Evolutionary conservation across 92 coral and sea anemone genomes (phyloP), one percentile per base, ranked within the genome.

Genomic region (Blastomussa wellsi): DNA sequence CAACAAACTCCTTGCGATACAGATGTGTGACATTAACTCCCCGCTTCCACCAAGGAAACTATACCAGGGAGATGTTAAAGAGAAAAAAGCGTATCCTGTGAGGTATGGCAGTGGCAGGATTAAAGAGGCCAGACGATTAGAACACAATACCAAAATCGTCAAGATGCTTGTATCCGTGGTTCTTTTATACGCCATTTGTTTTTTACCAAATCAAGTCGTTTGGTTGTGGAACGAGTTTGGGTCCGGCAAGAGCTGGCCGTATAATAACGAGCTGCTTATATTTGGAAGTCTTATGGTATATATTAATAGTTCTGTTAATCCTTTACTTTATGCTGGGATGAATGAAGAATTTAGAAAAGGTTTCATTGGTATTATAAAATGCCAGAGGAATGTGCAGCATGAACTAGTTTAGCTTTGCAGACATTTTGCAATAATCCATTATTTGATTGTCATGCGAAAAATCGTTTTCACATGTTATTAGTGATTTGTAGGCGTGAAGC

Each of bases 151-250:
- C 2, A 92, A 93, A 47, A 91, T 97, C 31, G 90, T 94, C 12
- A 94, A 97, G 85, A 97, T 97, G 99, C 84, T 97, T 44, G 88
- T 97, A 0, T 90, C 94, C 0, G 98, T 97, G 29, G 98, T 97
- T 11, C 66, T 94, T 57, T 80, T 89, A 6, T 97, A 94, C 71
- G 98, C 98, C 1, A 29, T 94, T 38, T 92, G 98, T 77, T 72
- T 95, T 10, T 77, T 97, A 59, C 99, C 99, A 66, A 95, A 95
- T 39, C 99, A 97, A 77, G 87, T 93, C 24, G 94, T 90, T 22
- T 97, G 99, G 99, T 79, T 97, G 89, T 94, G 98, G 98, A 7
- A 36, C 7, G 98, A 94, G 84, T 90, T 94, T 74, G 98, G 98
- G 39, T 76, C 84, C 66, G 98, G 98, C 12, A 36, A 44, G 7